Percentiles rank a stretch among this genome's conserved stretches.
phyloP scores from a whole-genome alignment of 2,888 invertebrate species.

The Mesoligia furuncula region DNA sequence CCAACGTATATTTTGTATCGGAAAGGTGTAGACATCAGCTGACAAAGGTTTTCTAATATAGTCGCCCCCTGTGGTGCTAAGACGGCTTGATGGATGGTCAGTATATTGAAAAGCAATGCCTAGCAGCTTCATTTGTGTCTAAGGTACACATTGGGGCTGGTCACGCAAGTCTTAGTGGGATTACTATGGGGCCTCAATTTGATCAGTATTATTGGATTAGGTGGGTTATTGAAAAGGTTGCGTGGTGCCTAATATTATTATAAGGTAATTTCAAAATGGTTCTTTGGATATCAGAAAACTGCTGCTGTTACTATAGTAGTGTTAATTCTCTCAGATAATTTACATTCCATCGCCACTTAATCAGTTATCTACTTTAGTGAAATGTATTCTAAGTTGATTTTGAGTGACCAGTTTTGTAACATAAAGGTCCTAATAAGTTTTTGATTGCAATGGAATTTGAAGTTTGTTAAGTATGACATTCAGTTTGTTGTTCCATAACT shows the following conservation, averaged over 20 bases:
- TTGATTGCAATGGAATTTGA: neutral
- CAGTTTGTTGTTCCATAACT: neutral
- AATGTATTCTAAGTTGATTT: neutral
- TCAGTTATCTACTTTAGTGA: neutral
- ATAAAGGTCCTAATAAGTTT: neutral
- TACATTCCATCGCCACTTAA: neutral
- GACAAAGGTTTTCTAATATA: slow-evolving; percentile 89
- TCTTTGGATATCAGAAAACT: neutral
- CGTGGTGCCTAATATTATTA: slow-evolving; percentile 7
- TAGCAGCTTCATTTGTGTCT: slow-evolving; percentile 73
- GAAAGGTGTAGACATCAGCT: slow-evolving; percentile 72
- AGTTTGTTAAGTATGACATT: neutral
- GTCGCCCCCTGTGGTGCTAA: slow-evolving; percentile 85
- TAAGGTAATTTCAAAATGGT: neutral
- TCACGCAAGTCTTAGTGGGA: slow-evolving; percentile 83
- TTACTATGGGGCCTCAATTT: slow-evolving; percentile 76
- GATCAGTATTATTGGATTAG: slow-evolving; percentile 69
- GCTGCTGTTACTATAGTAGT: neutral
- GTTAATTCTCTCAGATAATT: too few relatives aligned
- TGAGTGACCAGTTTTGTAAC: neutral
- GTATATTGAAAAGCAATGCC: slow-evolving; percentile 89
- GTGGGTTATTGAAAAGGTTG: slow-evolving; percentile 43
- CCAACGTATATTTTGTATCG: slow-evolving; percentile 53
- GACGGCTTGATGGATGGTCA: slow-evolving; percentile 88
- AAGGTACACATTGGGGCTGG: slow-evolving; percentile 78